phyloP scores from a whole-genome alignment of 2,888 invertebrate genomes.

The Polia nebulosa region DNA sequence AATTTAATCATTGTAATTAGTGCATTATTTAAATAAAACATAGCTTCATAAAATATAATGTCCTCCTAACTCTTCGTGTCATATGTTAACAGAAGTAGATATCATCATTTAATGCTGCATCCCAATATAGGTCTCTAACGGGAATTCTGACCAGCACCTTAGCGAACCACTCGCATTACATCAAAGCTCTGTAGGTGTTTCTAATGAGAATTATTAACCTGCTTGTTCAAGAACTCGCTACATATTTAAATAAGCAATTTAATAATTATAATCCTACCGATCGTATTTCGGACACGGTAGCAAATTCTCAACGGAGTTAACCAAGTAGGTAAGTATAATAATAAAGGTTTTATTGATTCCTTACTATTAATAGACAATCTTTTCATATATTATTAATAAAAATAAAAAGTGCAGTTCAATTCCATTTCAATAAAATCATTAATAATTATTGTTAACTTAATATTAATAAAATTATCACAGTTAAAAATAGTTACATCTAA shows the following conservation, averaged over 20 bases:
- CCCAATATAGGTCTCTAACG: background rate
- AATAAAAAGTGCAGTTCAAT: no score
- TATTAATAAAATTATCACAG: no score
- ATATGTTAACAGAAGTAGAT: background rate
- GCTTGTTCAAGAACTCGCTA: background rate
- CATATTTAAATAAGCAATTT: background rate
- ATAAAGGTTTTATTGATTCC: no score
- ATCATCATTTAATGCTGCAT: background rate
- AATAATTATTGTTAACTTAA: no score
- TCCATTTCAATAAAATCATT: no score
- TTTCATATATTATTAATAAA: no score
- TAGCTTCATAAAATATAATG: background rate
- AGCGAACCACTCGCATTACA: background rate
- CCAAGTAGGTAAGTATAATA: no score
- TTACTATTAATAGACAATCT: no score
- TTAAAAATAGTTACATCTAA: no score
- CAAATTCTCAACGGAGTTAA: no score
- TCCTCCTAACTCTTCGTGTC: background rate
- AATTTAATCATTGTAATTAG: conserved; percentile 50
- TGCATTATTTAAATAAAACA: background rate
- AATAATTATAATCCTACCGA: no score
- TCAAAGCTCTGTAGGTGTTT: background rate
- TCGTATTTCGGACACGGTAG: no score
- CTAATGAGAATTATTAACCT: background rate
- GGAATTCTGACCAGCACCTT: background rate